Evolutionary conservation across 1,140 invertebrate genomes (phyloP), one percentile per base, ranked within the genome.

Genomic region (Archivesica marissinica): DNA sequence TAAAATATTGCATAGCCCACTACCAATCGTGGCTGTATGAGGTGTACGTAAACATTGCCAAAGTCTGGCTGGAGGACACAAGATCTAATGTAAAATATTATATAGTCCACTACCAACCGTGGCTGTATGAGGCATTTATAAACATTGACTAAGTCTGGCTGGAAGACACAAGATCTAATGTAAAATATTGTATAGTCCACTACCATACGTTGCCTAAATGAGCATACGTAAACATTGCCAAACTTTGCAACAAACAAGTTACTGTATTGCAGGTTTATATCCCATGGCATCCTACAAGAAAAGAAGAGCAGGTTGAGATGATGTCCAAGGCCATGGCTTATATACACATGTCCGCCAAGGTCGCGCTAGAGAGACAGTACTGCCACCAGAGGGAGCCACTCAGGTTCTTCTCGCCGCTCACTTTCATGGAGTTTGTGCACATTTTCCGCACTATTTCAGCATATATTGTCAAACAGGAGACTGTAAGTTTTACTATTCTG

Each of bases 361-460:
- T 77, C 13, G 90, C 91, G 9, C 75, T 92, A 20, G 90, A 92
- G 75, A 74, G 90, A 47, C 92, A 92, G 64, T 92, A 88, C 64
- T 91, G 89, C 50, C 92, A 93, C 85, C 88, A 92, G 89, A 91
- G 76, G 75, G 89, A 92, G 52, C 89, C 90, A 44, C 89, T 92
- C 0, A 85, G 90, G 41, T 91, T 92, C 77, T 92, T 89, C 80
- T 91, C 92, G 15, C 92, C 92, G 11, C 86, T 91, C 23, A 94
- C 92, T 11, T 94, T 90, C 86, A 88, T 91, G 88, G 93, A 94
- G 87, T 92, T 93, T 89, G 89, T 91, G 6, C 92, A 92, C 54
- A 61, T 93, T 17, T 93, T 93, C 88, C 87, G 89, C 50, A 87
- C 91, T 33, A 85, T 93, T n/a, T 86, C 89, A 77, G 91, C 90